Percentiles rank a stretch among this genome's conserved stretches.
These are phyloP conservation scores for Habrosyne pyritoides DNA, from an alignment of 2,888 invertebrate species.

Conservation along the genomic window DNA sequence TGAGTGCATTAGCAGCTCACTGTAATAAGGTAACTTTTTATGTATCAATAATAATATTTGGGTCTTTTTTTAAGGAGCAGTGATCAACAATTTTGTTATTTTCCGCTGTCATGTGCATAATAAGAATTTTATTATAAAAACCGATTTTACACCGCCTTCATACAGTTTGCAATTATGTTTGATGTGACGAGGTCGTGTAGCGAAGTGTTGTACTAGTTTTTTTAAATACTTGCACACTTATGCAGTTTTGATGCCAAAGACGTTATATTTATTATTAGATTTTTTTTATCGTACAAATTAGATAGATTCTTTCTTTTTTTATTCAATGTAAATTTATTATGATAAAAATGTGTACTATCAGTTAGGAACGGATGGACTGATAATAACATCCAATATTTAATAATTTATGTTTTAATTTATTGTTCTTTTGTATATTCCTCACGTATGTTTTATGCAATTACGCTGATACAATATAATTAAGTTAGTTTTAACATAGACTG, in stretches of 20 bases:
- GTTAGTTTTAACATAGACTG: conserved; percentile 84
- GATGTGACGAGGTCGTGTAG: conserved; percentile 31
- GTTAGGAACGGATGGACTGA: conserved; percentile 75
- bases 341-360: conserved; percentile 71
- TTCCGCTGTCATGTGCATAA: conserved; percentile 38
- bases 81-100: conserved; percentile 32
- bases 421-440: conserved; percentile 38
- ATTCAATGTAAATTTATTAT: conserved; percentile 57
- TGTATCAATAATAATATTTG: conserved; percentile 60
- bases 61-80: conserved; percentile 34
- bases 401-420: conserved; percentile 41
- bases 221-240: conserved; percentile 50
- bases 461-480: conserved; percentile 70
- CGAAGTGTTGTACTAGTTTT: conserved; percentile 51
- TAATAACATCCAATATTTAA: conserved; percentile 60
- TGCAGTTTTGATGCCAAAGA: conserved; percentile 36
- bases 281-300: conserved; percentile 50
- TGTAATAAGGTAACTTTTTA: conserved; percentile 67
- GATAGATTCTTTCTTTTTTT: conserved; percentile 50
- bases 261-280: conserved; percentile 47
- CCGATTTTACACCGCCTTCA: conserved; percentile 33
- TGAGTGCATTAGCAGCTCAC: conserved; percentile 83
- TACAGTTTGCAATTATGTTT: conserved; percentile 33
- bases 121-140: conserved; percentile 17
- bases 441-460: conserved; percentile 46